Evolutionary conservation across 2,113 vertebrate genomes (phyloP), one percentile per base, ranked within the genome.

Genomic region (Daubentonia madagascariensis): DNA sequence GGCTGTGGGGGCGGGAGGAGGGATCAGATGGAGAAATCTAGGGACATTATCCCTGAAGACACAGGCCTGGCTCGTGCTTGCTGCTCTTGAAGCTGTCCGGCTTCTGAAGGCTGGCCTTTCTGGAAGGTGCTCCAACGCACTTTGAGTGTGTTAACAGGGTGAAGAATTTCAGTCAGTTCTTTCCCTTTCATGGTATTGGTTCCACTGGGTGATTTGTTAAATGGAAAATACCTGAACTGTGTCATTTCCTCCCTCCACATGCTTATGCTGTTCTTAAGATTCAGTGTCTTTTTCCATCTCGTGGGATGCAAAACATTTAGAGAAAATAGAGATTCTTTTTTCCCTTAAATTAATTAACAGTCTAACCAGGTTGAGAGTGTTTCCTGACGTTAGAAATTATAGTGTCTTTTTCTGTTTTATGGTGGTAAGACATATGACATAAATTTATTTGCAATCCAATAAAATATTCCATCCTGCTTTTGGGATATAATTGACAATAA

Each of bases 401-500:
- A 35, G 6, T 20, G 12, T 63, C 80, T 80, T 79, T 88, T 61
- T 4, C 63, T 67, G 89, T 70, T 75, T 37, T 25, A 13, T 70
- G 57, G 59, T 93, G 28, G 50, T 40, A 72, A 48, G 45, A 70
- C 40, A 91, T 61, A 76, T 50, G 45, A 67, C 43, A n/a, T 25
- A 73, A 61, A 92, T 95, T 92, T 91, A 72, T 96, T 89, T 96
- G 65, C 30, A 93, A 90, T 57, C 67, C 89, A 85, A 61, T 97
- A 91, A 97, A 94, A 92, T 80, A 94, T 85, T 43, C 63, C 85
- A 90, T 90, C 85, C 43, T 61, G 63, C 35, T 79, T 94, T 87
- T 75, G 90, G 79, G 61, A 35, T 91, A 84, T 85, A 94, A 97
- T 40, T 96, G 86, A 84, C 65, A 96, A 91, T 76, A 92, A 93